Conservation (phyloP, 2,888 invertebrate genomes). For the Drosophila rellima region DNA sequence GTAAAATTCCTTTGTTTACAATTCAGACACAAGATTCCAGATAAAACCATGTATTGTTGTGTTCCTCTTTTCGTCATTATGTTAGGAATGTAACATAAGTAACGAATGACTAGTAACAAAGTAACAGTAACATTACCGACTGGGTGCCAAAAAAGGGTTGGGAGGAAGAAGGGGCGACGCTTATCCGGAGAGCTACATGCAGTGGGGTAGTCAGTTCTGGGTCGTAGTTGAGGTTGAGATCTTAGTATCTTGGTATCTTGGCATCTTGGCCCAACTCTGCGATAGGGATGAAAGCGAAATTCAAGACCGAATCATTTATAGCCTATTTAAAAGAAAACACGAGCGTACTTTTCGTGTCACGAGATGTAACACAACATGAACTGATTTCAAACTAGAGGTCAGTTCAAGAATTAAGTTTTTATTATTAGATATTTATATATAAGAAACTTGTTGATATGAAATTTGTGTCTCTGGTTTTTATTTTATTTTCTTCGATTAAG, state of each 20-base stretch:
- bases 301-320: not conserved
- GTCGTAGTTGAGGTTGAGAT: constrained; percentile 33
- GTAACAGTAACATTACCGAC: constrained; percentile 1
- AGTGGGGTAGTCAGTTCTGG: constrained; percentile 17
- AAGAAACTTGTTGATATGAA: too few species aligned
- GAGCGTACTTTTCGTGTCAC: not conserved
- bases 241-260: constrained; percentile 40
- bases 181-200: constrained; percentile 8
- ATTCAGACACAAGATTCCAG: not conserved
- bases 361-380: too few species aligned
- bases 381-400: too few species aligned
- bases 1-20: not conserved
- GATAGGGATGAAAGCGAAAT: constrained; percentile 5
- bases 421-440: too few species aligned
- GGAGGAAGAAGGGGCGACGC: not conserved
- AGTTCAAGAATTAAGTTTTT: too few species aligned
- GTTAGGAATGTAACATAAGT: constrained; percentile 66
- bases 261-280: not conserved
- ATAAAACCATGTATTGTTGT: constrained; percentile 1
- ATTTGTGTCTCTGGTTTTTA: too few species aligned
- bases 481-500: too few species aligned
- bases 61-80: constrained; percentile 7
- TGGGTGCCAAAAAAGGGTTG: not conserved
- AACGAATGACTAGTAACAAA: constrained; percentile 62
- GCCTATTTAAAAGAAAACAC: not conserved